Base-by-base conservation (phyloP, 2,113 vertebrate genomes). In the Cyprinodon brontotheroides region DNA sequence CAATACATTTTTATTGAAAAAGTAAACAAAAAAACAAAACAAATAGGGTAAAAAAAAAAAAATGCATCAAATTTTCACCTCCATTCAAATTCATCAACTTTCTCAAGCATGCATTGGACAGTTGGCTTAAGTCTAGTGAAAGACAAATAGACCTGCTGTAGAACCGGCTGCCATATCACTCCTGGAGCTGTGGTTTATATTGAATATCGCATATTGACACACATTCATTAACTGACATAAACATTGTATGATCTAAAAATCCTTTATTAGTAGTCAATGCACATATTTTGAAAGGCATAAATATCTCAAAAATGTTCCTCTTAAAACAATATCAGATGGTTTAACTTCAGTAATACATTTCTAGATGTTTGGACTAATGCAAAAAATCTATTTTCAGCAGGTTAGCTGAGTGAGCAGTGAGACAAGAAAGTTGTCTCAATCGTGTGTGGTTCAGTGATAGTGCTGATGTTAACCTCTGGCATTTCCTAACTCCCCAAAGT, bases 381-480 rank as follows among this genome's bases (percentile, higher is more conserved):
- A 9, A 57, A 53, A 6, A 47, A 11, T 65, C 13, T 65, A 7
- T 37, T 63, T 39, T 4, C 45, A 71, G 57, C 48, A 61, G 50
- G 45, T 61, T 64, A 38, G 45, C 61, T 81, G 70, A 65, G 38
- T 77, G 78, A 66, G 73, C 65, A 59, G 17, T 8, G 48, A 76
- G 59, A 77, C 11, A 17, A 66, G 65, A 65, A 85, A 76, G 59
- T 78, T 72, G 47, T 36, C 22, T 79, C 47, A 53, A 72, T 84
- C 72, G 61, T 68, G 76, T 84, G 53, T 69, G 80, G 86, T 87
- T 87, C 80, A 86, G 70, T 57, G 86, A 74, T 37, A 22, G 75
- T 60, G 66, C 80, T 77, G 72, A 63, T 77, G 83, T 72, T 73
- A 78, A 86, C 77, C 74, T 78, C 65, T 84, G 78, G 37, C 22